Evolutionary conservation across 2,888 invertebrate genomes (phyloP).

Genomic region (Idaea aversata): DNA sequence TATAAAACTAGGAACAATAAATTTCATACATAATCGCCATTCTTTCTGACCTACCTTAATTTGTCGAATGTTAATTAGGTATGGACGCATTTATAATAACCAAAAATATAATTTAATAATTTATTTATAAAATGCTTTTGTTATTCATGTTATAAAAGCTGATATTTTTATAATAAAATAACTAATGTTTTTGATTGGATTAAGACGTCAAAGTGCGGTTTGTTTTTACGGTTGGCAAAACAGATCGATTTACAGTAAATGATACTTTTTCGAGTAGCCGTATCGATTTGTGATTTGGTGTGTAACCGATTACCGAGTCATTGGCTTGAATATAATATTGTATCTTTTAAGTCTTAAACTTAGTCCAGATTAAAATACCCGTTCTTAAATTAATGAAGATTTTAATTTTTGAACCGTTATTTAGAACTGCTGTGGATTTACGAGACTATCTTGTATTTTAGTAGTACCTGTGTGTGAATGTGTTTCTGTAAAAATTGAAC

Average conservation of each 20-base stretch:
- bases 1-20: constrained; percentile 17
- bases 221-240: constrained; percentile 65
- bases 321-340: neutral
- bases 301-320: neutral
- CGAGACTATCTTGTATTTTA: no score
- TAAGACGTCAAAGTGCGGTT: constrained; percentile 73
- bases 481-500: no score
- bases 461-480: no score
- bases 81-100: constrained; percentile 41
- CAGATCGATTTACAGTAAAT: constrained; percentile 60
- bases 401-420: no score
- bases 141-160: neutral
- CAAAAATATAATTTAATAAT: constrained; percentile 55
- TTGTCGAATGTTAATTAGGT: constrained; percentile 57
- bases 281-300: neutral
- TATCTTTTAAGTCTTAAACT: neutral
- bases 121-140: constrained; percentile 27
- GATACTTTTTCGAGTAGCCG: constrained; percentile 39
- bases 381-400: no score
- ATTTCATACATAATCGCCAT: constrained; percentile 30
- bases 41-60: constrained; percentile 67
- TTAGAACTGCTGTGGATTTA: no score
- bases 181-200: constrained; percentile 73
- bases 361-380: no score
- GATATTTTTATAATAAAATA: constrained; percentile 57